A percentile compares a stretch with the other conserved stretches of the same genome.
phyloP scores from a whole-genome alignment of 2,797 vertebrate species.

The Rousettus madagascariensis region DNA sequence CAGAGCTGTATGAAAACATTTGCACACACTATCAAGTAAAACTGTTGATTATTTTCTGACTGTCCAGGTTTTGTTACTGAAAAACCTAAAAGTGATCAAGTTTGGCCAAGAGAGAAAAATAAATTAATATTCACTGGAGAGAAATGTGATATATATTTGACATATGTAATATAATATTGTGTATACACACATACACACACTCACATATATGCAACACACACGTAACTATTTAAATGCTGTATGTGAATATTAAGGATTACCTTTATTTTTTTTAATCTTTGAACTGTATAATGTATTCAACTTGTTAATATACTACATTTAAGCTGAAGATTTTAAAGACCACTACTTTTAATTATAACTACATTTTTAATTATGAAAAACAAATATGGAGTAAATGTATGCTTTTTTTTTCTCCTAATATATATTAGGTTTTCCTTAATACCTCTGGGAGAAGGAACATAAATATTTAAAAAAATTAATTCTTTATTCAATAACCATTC shows the following conservation, averaged over 20 bases:
- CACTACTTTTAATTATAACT: neutral
- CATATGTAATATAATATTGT: neutral
- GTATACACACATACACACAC: neutral
- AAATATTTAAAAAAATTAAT: constrained; percentile 69
- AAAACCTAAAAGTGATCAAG: constrained; percentile 27
- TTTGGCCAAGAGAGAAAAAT: constrained; percentile 37
- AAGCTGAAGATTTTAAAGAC: neutral
- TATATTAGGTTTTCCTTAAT: constrained; percentile 57
- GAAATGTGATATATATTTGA: neutral
- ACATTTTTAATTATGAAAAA: constrained; percentile 34
- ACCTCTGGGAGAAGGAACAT: constrained; percentile 59
- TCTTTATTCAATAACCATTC: constrained; percentile 73
- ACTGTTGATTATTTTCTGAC: constrained; percentile 69
- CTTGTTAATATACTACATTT: neutral
- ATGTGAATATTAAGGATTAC: neutral
- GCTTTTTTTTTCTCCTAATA: neutral
- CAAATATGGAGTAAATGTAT: neutral
- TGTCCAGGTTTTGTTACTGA: constrained; percentile 58
- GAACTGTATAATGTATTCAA: neutral
- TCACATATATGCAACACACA: neutral
- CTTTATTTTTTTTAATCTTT: neutral
- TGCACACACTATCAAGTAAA: constrained; percentile 58
- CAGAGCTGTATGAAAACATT: constrained; percentile 73
- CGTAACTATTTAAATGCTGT: neutral
- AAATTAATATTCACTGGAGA: constrained; percentile 27